Evolutionary conservation across 2,113 vertebrate genomes (phyloP).

Genomic region (Alethe castanea): DNA sequence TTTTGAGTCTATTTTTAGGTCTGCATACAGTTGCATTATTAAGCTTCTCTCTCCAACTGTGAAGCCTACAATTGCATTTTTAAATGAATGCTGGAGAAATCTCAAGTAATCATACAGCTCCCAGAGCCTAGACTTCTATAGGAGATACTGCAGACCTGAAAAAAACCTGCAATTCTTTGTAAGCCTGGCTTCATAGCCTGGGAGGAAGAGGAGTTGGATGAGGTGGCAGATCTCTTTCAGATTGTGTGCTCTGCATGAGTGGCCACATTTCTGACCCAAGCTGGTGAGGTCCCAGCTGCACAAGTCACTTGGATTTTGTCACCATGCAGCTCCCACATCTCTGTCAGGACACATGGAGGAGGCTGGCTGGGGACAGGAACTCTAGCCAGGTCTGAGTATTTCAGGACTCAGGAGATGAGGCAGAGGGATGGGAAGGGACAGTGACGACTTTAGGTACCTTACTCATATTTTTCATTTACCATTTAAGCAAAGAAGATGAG

Average conservation of each 20-base stretch:
- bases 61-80: conserved; percentile 23
- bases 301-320: neutral
- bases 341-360: neutral
- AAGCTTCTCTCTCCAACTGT: conserved; percentile 42
- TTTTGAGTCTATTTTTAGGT: conserved; percentile 32
- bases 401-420: neutral
- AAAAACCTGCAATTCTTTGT: neutral
- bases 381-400: neutral
- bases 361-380: neutral
- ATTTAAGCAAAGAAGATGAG: neutral
- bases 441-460: neutral
- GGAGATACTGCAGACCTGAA: neutral
- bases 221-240: neutral
- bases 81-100: neutral
- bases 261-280: neutral
- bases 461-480: neutral
- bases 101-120: neutral
- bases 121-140: neutral
- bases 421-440: neutral
- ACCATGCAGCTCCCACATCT: neutral
- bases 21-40: conserved; percentile 24
- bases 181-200: neutral
- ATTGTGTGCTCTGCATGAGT: neutral
- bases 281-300: neutral
- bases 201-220: neutral